phyloP scores from a whole-genome alignment of 1,140 invertebrate species.

The Branchinecta lindahli region DNA sequence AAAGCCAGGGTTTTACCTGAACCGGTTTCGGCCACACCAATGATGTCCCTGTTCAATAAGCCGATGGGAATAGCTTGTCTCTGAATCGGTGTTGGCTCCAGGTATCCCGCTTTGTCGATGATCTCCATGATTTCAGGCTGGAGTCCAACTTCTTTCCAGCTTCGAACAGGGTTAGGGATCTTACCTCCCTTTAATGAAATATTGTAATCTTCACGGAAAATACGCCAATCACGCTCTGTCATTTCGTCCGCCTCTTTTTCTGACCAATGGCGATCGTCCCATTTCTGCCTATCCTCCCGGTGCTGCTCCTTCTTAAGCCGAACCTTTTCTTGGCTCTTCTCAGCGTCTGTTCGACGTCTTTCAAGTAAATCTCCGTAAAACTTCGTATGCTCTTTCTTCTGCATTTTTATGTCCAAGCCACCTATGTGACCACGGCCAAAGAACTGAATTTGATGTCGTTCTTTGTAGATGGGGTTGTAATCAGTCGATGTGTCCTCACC shows the following conservation, averaged over 20 bases:
- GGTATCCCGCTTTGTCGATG: slow-evolving; percentile 89
- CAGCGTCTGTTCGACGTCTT: slow-evolving; percentile 82
- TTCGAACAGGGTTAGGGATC: slow-evolving; percentile 89
- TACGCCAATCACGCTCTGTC: slow-evolving; percentile 99
- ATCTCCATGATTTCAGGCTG: slow-evolving; percentile 84
- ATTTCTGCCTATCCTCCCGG: slow-evolving; percentile 95
- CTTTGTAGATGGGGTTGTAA: slow-evolving; percentile 94
- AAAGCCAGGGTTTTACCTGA: slow-evolving; percentile 98
- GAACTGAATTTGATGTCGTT: slow-evolving; percentile 88
- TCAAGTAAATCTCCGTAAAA: slow-evolving; percentile 96
- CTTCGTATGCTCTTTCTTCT: slow-evolving; percentile 93
- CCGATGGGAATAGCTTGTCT: slow-evolving; percentile 96
- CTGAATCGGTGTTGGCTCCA: slow-evolving; percentile 97
- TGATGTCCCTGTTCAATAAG: slow-evolving; percentile 88
- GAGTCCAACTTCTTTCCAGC: slow-evolving; percentile 88
- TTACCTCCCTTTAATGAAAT: slow-evolving; percentile 93
- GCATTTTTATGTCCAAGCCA: slow-evolving; percentile 91
- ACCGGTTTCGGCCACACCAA: slow-evolving; percentile 97
- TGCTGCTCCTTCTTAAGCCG: slow-evolving; percentile 83
- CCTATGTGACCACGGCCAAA: slow-evolving; percentile 94
- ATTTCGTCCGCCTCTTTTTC: slow-evolving; percentile 89
- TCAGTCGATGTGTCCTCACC: slow-evolving; percentile 94
- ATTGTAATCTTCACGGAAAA: slow-evolving; percentile 98
- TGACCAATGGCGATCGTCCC: slow-evolving; percentile 98
- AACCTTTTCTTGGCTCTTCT: slow-evolving; percentile 94